A percentile compares a stretch with the other conserved stretches of the same genome.
Conservation (phyloP, 2,113 vertebrate genomes). For the Himantopus leucocephalus region DNA sequence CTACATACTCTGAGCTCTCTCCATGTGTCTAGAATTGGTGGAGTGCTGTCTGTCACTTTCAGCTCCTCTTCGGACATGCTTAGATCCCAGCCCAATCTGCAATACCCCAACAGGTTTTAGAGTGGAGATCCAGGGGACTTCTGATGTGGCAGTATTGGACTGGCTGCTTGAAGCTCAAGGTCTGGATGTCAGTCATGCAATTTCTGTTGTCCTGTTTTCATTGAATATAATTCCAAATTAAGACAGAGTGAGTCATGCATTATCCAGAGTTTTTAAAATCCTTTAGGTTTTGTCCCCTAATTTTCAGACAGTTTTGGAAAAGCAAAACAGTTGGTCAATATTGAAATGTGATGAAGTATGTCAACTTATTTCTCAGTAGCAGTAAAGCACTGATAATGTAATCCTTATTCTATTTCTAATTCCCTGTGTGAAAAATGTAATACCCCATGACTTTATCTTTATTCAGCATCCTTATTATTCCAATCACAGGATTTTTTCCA, state of each 20-base stretch:
- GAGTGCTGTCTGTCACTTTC: background rate
- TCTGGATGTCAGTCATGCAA: background rate
- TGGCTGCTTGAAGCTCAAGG: background rate
- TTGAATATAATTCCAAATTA: background rate
- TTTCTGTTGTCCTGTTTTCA: background rate
- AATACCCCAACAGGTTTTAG: background rate
- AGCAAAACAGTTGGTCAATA: background rate
- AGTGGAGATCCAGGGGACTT: background rate
- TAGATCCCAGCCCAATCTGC: background rate
- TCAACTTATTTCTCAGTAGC: background rate
- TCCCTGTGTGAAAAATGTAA: background rate
- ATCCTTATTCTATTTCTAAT: background rate
- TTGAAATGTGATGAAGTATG: background rate
- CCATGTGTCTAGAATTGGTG: background rate
- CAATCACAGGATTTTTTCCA: background rate
- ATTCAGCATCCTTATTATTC: background rate
- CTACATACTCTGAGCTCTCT: background rate
- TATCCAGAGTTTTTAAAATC: background rate
- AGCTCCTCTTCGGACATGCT: background rate
- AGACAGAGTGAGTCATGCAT: background rate
- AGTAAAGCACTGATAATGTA: background rate
- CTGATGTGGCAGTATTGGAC: background rate
- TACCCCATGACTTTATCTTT: background rate
- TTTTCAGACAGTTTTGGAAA: background rate
- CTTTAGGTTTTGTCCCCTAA: background rate